Evolutionary conservation across 92 coral and sea anemone species (phyloP).

Genomic region (Epizoanthus illoricatus): DNA sequence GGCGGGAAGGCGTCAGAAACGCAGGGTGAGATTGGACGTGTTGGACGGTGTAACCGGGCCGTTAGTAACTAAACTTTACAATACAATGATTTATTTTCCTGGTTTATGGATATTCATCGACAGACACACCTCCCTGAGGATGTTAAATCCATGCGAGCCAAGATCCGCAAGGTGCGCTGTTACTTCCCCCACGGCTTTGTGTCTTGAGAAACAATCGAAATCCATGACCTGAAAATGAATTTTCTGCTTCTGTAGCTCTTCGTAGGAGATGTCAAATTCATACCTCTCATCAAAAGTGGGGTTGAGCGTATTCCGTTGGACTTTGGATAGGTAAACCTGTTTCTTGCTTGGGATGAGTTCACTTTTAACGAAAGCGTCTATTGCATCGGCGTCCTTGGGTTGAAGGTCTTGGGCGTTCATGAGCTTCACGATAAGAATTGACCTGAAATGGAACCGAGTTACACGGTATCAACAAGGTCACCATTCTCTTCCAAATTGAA

Average conservation of each 20-base stretch:
- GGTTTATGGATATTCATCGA: constrained; percentile 80
- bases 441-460: constrained; percentile 37
- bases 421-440: constrained; percentile 66
- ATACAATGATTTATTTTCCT: neutral
- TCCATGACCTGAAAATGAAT: constrained; percentile 80
- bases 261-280: constrained; percentile 83
- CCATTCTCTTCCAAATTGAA: no score
- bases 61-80: neutral
- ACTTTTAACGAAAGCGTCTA: constrained; percentile 90
- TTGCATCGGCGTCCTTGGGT: constrained; percentile 61
- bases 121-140: constrained; percentile 85
- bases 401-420: constrained; percentile 76
- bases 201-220: constrained; percentile 83
- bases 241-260: constrained; percentile 78
- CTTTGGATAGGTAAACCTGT: constrained; percentile 84
- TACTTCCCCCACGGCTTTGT: constrained; percentile 82
- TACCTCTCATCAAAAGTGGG: constrained; percentile 84
- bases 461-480: no score
- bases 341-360: constrained; percentile 80
- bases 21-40: neutral
- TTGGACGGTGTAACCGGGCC: neutral
- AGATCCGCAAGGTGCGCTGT: constrained; percentile 72
- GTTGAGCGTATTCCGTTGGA: constrained; percentile 75
- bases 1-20: neutral
- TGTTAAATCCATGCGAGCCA: constrained; percentile 86